Evolutionary conservation across 2,797 vertebrate genomes (phyloP), one percentile per base, ranked within the genome.

Genomic region (Brachyalestes nurse): DNA sequence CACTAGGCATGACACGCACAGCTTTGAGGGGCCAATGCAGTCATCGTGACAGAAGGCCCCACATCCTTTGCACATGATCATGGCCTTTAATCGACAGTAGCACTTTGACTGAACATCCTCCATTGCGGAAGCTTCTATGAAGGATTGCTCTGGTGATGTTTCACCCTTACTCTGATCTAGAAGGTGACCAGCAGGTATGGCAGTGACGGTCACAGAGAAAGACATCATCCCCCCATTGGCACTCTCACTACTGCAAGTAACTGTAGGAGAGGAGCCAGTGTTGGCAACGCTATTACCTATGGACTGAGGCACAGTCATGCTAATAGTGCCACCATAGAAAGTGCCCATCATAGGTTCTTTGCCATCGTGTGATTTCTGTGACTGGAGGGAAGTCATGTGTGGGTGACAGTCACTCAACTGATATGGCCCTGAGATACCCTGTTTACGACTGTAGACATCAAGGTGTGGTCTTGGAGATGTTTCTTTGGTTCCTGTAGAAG

Each of bases 21-120:
- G 96, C 92, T 97, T 97, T 0, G 98, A 99, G 83, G 98, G 97
- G 8, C 98, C 97, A 0, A 99, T 99, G 93, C 98, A 99, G 84
- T 99, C 97, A 2, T 99, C 96, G 0, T 99, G 98, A 93, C 98
- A 99, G 88, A 99, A 99, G 72, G 98, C 98, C 0, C 98, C 98
- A 0, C 98, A 99, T 51, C 98, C 97, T 90, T 97, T 97, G 92
- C 97, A 99, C 95, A 99, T 96, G 92, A 99, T 99, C 98, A 99
- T 99, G 72, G 98, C 98, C 95, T 99, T 99, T 86, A 99, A 94
- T 60, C 97, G 93, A 91, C 98, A 99, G 93, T 99, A 99, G 88
- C 98, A 99, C 79, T 97, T 97, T 13, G 97, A 96, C 82, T 97
- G 96, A 0, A 96, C 89, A 1, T 97, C 95, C 90, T 98, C 96